Evolutionary conservation across 2,113 vertebrate genomes (phyloP).

Genomic region (Antechinus flavipes): DNA sequence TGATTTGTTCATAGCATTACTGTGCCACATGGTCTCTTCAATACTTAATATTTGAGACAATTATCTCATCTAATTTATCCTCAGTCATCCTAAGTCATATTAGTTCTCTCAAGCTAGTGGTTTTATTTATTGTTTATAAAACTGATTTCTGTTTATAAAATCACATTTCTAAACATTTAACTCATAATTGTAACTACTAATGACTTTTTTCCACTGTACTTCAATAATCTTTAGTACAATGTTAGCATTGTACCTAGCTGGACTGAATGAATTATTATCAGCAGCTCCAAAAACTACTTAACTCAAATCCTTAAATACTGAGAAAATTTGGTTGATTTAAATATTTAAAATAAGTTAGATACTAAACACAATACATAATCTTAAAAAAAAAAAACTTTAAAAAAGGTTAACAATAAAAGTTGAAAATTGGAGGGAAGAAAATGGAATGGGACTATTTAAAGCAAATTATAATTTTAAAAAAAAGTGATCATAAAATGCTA

Average conservation of each 20-base stretch:
- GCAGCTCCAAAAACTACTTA: conserved; percentile 29
- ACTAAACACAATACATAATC: conserved; percentile 30
- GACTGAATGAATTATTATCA: conserved; percentile 42
- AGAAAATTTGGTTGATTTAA: conserved; percentile 32
- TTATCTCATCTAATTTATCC: not conserved
- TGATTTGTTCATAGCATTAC: not conserved
- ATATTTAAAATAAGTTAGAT: conserved; percentile 52
- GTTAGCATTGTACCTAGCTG: conserved; percentile 13
- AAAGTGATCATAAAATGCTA: conserved; percentile 30
- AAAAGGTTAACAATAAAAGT: conserved; percentile 48
- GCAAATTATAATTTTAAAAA: conserved; percentile 37
- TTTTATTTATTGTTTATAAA: conserved; percentile 17
- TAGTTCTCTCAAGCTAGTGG: conserved; percentile 48
- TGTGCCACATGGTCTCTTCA: not conserved
- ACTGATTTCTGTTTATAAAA: not conserved
- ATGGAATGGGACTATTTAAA: conserved; percentile 31
- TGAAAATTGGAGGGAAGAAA: conserved; percentile 11
- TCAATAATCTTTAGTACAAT: not conserved
- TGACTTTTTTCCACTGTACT: not conserved
- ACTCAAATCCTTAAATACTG: conserved; percentile 18
- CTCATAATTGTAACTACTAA: not conserved
- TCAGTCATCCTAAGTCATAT: conserved; percentile 23
- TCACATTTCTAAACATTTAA: not conserved
- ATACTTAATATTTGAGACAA: conserved; percentile 19
- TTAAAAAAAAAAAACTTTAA: conserved; percentile 38